Base-by-base conservation (phyloP, 2,797 vertebrate genomes). In the Sebastes steindachneri region DNA sequence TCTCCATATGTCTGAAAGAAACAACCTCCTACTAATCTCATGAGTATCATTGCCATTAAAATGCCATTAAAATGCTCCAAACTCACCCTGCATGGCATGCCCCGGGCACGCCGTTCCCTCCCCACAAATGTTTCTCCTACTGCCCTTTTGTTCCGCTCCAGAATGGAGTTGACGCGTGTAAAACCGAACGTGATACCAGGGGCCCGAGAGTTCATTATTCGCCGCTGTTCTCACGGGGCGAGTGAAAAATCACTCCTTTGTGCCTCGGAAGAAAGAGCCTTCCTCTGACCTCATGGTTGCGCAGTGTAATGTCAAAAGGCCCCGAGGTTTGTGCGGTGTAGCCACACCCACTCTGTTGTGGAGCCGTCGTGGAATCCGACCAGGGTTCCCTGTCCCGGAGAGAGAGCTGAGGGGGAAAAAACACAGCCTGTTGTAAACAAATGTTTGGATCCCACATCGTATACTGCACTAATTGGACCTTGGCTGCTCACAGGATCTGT, bases 201-300 rank as follows among this genome's bases (percentile, higher is more conserved):
- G 86, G 80, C 89, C 89, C 58, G 77, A 88, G 81, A 86, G 90
- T 92, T 93, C 92, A 91, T 95, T 95, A 93, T 95, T 86, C 54
- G 68, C 78, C 53, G 80, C 84, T 92, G 91, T 94, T 92, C 92
- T 95, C 90, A 90, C 83, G 86, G 87, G 85, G 91, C 65, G 80
- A 92, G 92, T 92, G 93, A 92, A 92, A 94, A 95, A 95, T 93
- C 91, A 90, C 69, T 73, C 89, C 83, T 93, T 91, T 92, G 92
- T 91, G 88, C 85, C 54, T 73, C 1, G 53, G 85, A 93, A 93
- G 90, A 93, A 93, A 92, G 90, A 90, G 90, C 73, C 89, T 93
- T 92, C 91, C 92, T 93, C 90, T 92, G 93, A 94, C 93, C 92
- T 94, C 93, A 92, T 91, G 92, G 93, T 74, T 86, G 84, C 63